These are phyloP conservation scores for Benthosema pterotum DNA, from an alignment of 2,797 vertebrate species.

Conservation along the genomic window DNA sequence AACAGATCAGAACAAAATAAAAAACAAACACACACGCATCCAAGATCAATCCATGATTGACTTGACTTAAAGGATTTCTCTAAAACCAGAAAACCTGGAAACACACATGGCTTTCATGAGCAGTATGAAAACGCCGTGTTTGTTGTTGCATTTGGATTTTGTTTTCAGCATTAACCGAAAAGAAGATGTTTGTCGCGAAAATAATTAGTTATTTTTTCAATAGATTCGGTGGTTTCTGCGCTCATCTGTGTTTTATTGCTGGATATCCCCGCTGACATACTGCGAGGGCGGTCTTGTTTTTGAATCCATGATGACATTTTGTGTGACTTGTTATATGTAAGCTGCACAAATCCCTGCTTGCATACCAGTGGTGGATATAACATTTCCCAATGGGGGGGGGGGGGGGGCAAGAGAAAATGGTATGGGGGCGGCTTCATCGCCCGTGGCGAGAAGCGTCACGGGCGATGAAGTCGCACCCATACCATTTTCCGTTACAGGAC, in stretches of 20 bases:
- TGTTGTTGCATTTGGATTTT: slow-evolving; percentile 31
- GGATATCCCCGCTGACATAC: slow-evolving; percentile 26
- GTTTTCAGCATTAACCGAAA: slow-evolving; percentile 28
- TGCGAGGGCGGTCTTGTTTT: neutral
- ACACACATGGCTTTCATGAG: slow-evolving; percentile 32
- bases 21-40: slow-evolving; percentile 11
- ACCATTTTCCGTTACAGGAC: too few species aligned
- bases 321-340: too few species aligned
- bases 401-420: too few species aligned
- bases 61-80: slow-evolving; percentile 33
- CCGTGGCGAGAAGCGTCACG: too few species aligned
- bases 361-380: too few species aligned
- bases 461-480: too few species aligned
- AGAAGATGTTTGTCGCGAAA: slow-evolving; percentile 25
- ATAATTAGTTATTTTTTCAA: slow-evolving; percentile 24
- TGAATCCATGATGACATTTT: too few species aligned
- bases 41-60: slow-evolving; percentile 41
- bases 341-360: too few species aligned
- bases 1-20: slow-evolving; percentile 7
- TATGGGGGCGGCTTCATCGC: too few species aligned
- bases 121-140: slow-evolving; percentile 17
- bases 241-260: slow-evolving; percentile 46
- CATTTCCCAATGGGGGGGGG: too few species aligned
- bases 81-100: slow-evolving; percentile 23
- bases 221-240: slow-evolving; percentile 14